Conservation (phyloP, 2,113 vertebrate species). For the Chelonoidis abingdonii region DNA sequence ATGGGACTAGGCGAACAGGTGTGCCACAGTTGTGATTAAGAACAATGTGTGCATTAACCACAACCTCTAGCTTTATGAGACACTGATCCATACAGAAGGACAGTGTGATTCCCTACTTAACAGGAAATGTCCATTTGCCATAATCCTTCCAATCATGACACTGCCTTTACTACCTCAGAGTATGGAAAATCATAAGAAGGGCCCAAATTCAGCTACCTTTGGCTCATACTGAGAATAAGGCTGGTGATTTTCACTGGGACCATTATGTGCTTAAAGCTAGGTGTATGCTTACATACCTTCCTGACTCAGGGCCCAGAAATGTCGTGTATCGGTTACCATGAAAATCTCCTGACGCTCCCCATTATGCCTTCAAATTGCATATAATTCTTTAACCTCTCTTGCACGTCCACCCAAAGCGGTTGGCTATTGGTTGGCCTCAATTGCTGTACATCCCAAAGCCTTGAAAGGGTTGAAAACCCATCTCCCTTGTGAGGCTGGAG, state of each 20-base stretch:
- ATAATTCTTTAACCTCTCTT: background rate
- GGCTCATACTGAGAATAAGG: background rate
- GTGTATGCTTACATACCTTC: background rate
- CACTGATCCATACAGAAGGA: background rate
- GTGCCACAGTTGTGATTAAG: background rate
- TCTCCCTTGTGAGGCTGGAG: fast-evolving
- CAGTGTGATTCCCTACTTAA: background rate
- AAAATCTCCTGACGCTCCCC: background rate
- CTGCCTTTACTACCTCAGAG: background rate
- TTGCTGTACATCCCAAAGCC: background rate
- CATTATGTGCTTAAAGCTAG: background rate
- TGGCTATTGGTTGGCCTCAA: background rate
- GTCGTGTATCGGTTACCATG: background rate
- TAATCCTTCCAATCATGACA: background rate
- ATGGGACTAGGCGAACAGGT: background rate
- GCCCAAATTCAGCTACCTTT: background rate
- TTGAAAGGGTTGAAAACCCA: background rate
- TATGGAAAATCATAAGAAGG: background rate
- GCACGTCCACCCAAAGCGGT: background rate
- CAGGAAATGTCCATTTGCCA: background rate
- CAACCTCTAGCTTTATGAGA: background rate
- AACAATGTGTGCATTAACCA: background rate
- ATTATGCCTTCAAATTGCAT: background rate
- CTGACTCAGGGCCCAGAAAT: background rate
- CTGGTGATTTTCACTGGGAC: background rate